Percentiles rank a stretch among this genome's conserved stretches.
Conservation (phyloP, 2,888 invertebrate genomes). For the Piscicola geometra region DNA sequence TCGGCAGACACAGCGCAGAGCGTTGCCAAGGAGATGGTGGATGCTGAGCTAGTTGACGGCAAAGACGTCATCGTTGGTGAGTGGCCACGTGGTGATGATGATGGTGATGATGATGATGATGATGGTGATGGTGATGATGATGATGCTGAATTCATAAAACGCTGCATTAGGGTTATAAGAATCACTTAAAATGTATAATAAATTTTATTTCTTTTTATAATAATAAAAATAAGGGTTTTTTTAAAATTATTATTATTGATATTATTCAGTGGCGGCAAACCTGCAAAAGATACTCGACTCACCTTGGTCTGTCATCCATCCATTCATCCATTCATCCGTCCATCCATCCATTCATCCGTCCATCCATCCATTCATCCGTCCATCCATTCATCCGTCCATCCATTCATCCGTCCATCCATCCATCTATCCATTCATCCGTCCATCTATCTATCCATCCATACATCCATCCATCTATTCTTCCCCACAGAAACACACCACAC, state of each 20-base stretch:
- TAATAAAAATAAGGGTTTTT: background rate
- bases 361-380: too few species aligned
- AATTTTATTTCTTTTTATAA: too few species aligned
- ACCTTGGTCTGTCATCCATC: conserved; percentile 61
- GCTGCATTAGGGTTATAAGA: too few species aligned
- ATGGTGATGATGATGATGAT: too few species aligned
- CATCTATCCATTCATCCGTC: too few species aligned
- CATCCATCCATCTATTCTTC: too few species aligned
- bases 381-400: too few species aligned
- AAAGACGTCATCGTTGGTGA: conserved; percentile 74
- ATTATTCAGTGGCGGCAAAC: conserved; percentile 74
- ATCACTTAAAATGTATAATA: background rate
- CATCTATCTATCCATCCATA: too few species aligned
- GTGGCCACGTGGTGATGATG: too few species aligned
- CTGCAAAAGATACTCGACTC: conserved; percentile 82
- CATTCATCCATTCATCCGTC: background rate
- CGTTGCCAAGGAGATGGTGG: conserved; percentile 86
- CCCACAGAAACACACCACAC: too few species aligned
- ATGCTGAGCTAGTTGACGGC: conserved; percentile 86
- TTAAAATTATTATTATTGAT: background rate
- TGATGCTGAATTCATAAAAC: too few species aligned
- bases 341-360: background rate
- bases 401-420: too few species aligned
- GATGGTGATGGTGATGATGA: conserved; percentile 32
- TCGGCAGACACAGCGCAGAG: conserved; percentile 68